Evolutionary conservation across 2,797 vertebrate genomes (phyloP).

Genomic region (Anisognathus igniventris): DNA sequence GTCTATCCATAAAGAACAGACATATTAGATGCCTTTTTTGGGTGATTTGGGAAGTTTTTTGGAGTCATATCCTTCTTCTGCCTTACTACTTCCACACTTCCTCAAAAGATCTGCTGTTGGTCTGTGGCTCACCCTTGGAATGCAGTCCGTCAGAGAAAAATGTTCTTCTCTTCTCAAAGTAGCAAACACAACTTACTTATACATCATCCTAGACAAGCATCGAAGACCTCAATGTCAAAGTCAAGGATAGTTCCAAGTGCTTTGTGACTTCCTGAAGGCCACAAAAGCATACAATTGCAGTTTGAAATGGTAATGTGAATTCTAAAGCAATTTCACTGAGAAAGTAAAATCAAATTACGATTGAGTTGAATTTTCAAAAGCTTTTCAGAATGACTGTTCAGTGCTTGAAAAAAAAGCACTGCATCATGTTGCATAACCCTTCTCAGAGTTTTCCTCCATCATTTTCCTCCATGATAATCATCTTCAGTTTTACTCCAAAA

Average conservation of each 20-base stretch:
- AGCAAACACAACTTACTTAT: not conserved
- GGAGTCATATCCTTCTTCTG: not conserved
- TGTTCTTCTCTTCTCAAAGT: not conserved
- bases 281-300: not conserved
- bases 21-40: not conserved
- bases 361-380: not conserved
- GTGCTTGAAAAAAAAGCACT: not conserved
- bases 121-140: not conserved
- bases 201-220: not conserved
- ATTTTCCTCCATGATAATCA: not conserved
- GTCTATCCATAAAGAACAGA: not conserved
- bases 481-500: not conserved
- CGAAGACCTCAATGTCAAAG: not conserved
- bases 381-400: not conserved
- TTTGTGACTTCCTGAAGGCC: not conserved
- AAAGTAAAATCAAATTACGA: not conserved
- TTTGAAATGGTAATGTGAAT: not conserved
- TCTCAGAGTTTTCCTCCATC: not conserved
- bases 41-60: not conserved
- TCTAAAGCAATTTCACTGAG: not conserved
- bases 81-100: not conserved
- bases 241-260: not conserved
- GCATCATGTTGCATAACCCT: not conserved
- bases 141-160: not conserved
- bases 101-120: not conserved